These are phyloP conservation scores for Myrmophylax atrothorax DNA, from an alignment of 2,113 vertebrate genomes.

Conservation along the genomic window DNA sequence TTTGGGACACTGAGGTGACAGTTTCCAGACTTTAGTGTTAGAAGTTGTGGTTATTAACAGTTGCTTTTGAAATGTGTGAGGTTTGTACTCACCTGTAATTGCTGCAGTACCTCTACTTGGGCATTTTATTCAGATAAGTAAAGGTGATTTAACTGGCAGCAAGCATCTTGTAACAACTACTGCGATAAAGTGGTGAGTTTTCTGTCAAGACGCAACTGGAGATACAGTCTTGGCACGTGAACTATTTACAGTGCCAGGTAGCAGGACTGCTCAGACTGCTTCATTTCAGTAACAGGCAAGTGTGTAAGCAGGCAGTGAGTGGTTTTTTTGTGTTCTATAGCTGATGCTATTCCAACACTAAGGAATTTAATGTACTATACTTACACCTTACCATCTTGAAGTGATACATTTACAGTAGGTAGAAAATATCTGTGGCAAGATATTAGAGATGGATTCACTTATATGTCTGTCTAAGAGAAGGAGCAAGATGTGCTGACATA, in stretches of 20 bases:
- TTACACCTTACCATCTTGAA: not conserved
- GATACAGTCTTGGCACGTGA: not conserved
- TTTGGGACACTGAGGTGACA: not conserved
- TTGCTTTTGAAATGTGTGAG: not conserved
- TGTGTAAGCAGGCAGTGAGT: not conserved
- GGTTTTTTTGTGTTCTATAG: not conserved
- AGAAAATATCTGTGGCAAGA: not conserved
- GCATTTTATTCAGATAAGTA: not conserved
- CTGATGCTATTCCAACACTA: not conserved
- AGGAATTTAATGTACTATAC: not conserved
- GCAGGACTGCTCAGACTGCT: not conserved
- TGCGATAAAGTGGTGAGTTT: not conserved
- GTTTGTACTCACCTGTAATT: not conserved
- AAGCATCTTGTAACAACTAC: not conserved
- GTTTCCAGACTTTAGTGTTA: not conserved
- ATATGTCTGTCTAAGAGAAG: not conserved
- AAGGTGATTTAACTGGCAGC: not conserved
- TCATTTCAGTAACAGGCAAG: not conserved
- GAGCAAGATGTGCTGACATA: not conserved
- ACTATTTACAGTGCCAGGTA: not conserved
- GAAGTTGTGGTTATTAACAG: not conserved
- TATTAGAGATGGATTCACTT: not conserved
- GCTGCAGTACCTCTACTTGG: not conserved
- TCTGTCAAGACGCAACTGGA: not conserved
- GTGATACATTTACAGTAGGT: not conserved